These are phyloP conservation scores for Strigamia maritima DNA, from an alignment of 2,888 invertebrate genomes.

Conservation along the genomic window DNA sequence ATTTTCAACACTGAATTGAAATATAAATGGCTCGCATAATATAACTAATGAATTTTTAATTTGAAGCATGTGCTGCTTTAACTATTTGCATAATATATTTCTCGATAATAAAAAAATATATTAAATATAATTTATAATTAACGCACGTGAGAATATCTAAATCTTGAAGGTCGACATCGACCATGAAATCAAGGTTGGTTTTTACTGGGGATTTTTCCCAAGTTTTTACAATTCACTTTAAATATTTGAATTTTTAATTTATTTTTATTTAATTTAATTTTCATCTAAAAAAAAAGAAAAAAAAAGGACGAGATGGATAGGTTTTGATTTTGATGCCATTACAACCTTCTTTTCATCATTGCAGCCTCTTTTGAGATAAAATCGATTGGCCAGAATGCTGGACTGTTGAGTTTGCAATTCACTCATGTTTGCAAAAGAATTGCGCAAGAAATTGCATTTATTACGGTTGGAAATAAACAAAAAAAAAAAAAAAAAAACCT, in stretches of 20 bases:
- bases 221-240: too few species aligned
- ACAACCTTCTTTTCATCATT: constrained; percentile 21
- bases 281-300: background rate
- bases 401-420: constrained; percentile 29
- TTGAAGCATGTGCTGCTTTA: constrained; percentile 35
- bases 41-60: background rate
- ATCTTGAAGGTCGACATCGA: background rate
- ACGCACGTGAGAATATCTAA: background rate
- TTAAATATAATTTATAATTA: background rate
- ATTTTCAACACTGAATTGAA: background rate
- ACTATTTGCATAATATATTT: constrained; percentile 37
- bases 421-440: constrained; percentile 21
- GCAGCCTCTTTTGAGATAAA: constrained; percentile 29
- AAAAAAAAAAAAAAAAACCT: too few species aligned
- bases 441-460: constrained; percentile 27
- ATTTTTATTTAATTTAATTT: background rate
- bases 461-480: background rate
- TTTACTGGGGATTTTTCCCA: too few species aligned
- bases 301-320: constrained; percentile 8
- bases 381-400: constrained; percentile 29
- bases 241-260: too few species aligned
- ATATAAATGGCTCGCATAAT: background rate
- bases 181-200: too few species aligned
- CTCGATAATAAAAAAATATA: background rate
- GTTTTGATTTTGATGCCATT: constrained; percentile 19